These are phyloP conservation scores for Cerceris rybyensis DNA, from an alignment of 2,888 invertebrate genomes.

Conservation along the genomic window DNA sequence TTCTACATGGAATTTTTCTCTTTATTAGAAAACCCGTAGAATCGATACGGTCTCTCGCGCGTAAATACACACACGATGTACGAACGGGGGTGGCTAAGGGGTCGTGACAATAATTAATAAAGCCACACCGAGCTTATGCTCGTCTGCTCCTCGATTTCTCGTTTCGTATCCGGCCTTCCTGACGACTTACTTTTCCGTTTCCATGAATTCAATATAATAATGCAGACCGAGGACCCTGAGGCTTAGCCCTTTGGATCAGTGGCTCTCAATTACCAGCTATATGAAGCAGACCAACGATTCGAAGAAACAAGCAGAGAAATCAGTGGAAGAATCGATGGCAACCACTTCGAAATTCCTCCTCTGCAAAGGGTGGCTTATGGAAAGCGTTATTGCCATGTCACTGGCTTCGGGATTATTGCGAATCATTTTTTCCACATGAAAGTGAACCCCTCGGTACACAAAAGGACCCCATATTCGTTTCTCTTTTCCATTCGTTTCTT, in stretches of 20 bases:
- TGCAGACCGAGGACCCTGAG: conserved; percentile 54
- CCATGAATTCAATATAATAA: conserved; percentile 77
- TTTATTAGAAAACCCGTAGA: conserved; percentile 35
- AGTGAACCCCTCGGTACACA: conserved; percentile 64
- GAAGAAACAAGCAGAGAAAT: conserved; percentile 13
- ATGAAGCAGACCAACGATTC: not conserved
- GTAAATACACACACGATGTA: conserved; percentile 20
- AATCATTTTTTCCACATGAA: conserved; percentile 79
- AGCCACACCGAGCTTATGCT: conserved; percentile 58
- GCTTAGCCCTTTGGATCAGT: conserved; percentile 64
- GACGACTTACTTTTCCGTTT: conserved; percentile 71
- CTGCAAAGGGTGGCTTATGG: conserved; percentile 70
- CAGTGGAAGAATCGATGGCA: conserved; percentile 47
- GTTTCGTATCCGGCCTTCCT: conserved; percentile 57
- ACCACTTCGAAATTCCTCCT: conserved; percentile 53
- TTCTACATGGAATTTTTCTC: not conserved
- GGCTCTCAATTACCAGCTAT: conserved; percentile 59
- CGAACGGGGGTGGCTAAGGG: conserved; percentile 45
- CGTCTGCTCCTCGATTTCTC: conserved; percentile 52
- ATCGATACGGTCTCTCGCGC: conserved; percentile 52
- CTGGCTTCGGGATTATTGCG: conserved; percentile 77
- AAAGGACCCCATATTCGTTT: conserved; percentile 23
- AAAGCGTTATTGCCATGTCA: conserved; percentile 77
- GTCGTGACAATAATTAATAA: conserved; percentile 71
- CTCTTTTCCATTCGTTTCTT: conserved; percentile 8